phyloP scores from a whole-genome alignment of 2,888 invertebrate genomes.

The Bombyx huttoni region DNA sequence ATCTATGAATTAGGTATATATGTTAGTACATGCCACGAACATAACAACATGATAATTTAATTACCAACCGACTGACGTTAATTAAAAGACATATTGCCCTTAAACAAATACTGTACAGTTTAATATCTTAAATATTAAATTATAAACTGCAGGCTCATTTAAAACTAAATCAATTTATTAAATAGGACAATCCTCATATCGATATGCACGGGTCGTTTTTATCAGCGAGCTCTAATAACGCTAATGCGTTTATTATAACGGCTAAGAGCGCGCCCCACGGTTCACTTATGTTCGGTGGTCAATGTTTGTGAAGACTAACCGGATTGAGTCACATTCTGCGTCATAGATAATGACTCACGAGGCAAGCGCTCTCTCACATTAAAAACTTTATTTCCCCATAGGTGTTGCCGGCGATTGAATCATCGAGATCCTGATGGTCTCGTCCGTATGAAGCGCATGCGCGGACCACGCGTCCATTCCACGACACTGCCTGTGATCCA shows the following conservation, averaged over 20 bases:
- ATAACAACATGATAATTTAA: too few species aligned
- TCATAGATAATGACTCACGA: conserved; percentile 27
- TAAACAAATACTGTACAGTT: neutral
- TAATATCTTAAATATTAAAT: too few species aligned
- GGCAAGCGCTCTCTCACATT: conserved; percentile 31
- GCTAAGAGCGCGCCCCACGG: conserved; percentile 20
- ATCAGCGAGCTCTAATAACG: neutral
- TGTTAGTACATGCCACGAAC: too few species aligned
- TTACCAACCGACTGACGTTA: too few species aligned
- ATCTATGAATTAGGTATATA: too few species aligned
- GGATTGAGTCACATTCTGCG: conserved; percentile 42
- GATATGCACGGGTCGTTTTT: neutral
- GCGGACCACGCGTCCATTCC: conserved; percentile 33
- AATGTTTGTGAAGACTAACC: conserved; percentile 33
- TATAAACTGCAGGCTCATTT: neutral
- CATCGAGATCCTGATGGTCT: conserved; percentile 25
- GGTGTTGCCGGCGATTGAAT: conserved; percentile 47
- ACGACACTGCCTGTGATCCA: conserved; percentile 55
- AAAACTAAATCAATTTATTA: neutral
- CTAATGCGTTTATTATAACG: conserved; percentile 3
- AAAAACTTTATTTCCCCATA: conserved; percentile 43
- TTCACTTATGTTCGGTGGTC: conserved; percentile 11
- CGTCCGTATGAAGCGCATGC: conserved; percentile 16
- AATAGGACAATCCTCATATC: neutral
- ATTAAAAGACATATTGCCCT: neutral